Percentiles rank a stretch among this genome's conserved stretches.
Evolutionary conservation across 2,113 vertebrate species (phyloP).

Genomic region (Calidris pygmaea): DNA sequence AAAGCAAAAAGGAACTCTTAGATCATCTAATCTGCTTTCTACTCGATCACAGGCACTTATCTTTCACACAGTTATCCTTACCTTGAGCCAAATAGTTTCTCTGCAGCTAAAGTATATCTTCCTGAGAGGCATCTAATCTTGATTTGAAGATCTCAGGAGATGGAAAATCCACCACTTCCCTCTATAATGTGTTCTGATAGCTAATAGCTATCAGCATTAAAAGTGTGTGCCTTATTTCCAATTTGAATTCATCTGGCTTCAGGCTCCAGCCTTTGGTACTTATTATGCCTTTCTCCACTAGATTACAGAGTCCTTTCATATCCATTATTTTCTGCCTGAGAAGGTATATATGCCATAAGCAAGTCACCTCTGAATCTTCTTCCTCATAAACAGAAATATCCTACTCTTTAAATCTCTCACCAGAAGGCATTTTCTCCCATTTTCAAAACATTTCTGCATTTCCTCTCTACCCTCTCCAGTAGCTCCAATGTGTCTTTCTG

Average conservation of each 20-base stretch:
- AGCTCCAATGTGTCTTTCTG: not conserved
- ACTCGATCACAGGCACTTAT: slow-evolving; percentile 45
- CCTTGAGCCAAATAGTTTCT: slow-evolving; percentile 48
- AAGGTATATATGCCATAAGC: slow-evolving; percentile 51
- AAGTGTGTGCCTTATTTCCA: slow-evolving; percentile 58
- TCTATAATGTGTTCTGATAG: slow-evolving; percentile 54
- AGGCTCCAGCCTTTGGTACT: slow-evolving; percentile 52
- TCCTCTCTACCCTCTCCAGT: not conserved
- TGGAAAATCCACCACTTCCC: slow-evolving; percentile 55
- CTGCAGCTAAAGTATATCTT: slow-evolving; percentile 44
- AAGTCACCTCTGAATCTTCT: slow-evolving; percentile 55
- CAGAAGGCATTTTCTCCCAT: not conserved
- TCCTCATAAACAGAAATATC: slow-evolving; percentile 45
- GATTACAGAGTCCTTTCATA: slow-evolving; percentile 60
- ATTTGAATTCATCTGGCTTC: slow-evolving; percentile 66
- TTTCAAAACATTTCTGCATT: not conserved
- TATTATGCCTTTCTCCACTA: slow-evolving; percentile 57
- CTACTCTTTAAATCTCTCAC: slow-evolving; percentile 28
- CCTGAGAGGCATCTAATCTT: slow-evolving; percentile 53
- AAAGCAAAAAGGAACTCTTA: slow-evolving; percentile 14
- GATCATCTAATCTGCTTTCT: slow-evolving; percentile 56
- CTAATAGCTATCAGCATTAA: slow-evolving; percentile 64
- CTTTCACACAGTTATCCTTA: slow-evolving; percentile 37
- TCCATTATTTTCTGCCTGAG: slow-evolving; percentile 55
- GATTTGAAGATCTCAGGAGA: slow-evolving; percentile 62